Evolutionary conservation across 2,888 invertebrate species (phyloP).

Genomic region (Perizoma flavofasciatum): DNA sequence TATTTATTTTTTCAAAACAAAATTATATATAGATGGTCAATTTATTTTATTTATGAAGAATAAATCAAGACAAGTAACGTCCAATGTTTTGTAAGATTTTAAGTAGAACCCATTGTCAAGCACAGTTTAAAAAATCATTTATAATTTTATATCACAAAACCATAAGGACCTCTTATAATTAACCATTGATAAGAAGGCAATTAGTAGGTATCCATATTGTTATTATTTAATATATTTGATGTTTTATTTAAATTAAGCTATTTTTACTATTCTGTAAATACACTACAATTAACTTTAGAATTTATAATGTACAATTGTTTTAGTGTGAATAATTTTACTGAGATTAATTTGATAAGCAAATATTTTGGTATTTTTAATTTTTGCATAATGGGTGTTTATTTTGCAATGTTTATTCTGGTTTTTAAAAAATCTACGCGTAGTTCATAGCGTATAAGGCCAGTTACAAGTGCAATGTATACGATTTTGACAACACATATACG

Average conservation of each 20-base stretch:
- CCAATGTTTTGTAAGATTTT: constrained; percentile 44
- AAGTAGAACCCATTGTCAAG: constrained; percentile 46
- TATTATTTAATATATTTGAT: constrained; percentile 84
- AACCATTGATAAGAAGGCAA: constrained; percentile 84
- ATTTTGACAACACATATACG: constrained; percentile 83
- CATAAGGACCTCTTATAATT: constrained; percentile 84
- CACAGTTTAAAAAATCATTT: constrained; percentile 58
- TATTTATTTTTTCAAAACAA: constrained; percentile 28
- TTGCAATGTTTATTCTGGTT: constrained; percentile 64
- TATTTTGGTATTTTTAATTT: constrained; percentile 61
- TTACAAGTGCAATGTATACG: constrained; percentile 85
- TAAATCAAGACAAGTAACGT: constrained; percentile 40
- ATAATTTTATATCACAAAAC: constrained; percentile 78
- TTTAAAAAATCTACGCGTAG: constrained; percentile 48
- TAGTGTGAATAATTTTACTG: constrained; percentile 82
- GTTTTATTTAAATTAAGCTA: constrained; percentile 82
- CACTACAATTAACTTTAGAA: constrained; percentile 75
- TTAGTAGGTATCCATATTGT: constrained; percentile 79
- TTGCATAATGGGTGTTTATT: constrained; percentile 66
- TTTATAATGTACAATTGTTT: constrained; percentile 82
- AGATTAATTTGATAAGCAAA: constrained; percentile 75
- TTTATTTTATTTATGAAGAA: too few relatives aligned
- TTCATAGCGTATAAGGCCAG: constrained; percentile 77
- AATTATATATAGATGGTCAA: too few relatives aligned
- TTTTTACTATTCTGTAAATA: constrained; percentile 81